Evolutionary conservation across 2,797 vertebrate species (phyloP), one percentile per base, ranked within the genome.

Genomic region (Enteromius radiatus): DNA sequence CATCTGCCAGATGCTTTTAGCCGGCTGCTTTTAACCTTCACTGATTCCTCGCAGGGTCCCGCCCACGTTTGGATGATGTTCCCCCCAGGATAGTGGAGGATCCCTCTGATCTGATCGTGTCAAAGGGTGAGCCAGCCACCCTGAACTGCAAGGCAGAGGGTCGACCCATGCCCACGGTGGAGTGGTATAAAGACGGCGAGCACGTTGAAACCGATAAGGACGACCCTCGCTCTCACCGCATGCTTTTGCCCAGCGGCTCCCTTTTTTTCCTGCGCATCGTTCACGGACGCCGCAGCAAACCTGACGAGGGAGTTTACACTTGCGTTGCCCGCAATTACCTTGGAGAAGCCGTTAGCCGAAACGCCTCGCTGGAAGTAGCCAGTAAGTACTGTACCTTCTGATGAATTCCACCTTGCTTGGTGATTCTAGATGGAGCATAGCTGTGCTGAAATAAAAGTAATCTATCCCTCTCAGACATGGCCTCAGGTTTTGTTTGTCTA

Each of bases 121-220:
- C 96, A 77, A 95, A 94, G 84, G 97, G 98, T 43, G 97, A 98
- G 76, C 96, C 97, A 0, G 97, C 97, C 84, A 99, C 97, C 1
- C 92, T 99, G 84, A 98, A 96, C 93, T 99, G 98, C 87, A 97
- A 96, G 63, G 97, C 97, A 0, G 98, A 98, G 85, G 98, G 98
- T 0, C 92, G 96, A 0, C 98, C 98, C 0, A 15, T 89, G 0
- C 97, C 98, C 0, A 89, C 87, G 0, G 94, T 99, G 15, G 97
- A 98, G 89, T 99, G 98, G 97, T 99, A 97, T 89, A 98, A 98
- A 76, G 97, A 99, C 0, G 98, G 97, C 0, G 97, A 97, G 76
- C 93, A 97, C 0, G 97, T 99, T 86, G 96, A 97, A 89, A 99
- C 98, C 0, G 96, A 97, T 87, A 93, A 90, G 8, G 98, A 99